Base-by-base conservation (phyloP, 2,113 vertebrate genomes). In the Atrichornis clamosus region DNA sequence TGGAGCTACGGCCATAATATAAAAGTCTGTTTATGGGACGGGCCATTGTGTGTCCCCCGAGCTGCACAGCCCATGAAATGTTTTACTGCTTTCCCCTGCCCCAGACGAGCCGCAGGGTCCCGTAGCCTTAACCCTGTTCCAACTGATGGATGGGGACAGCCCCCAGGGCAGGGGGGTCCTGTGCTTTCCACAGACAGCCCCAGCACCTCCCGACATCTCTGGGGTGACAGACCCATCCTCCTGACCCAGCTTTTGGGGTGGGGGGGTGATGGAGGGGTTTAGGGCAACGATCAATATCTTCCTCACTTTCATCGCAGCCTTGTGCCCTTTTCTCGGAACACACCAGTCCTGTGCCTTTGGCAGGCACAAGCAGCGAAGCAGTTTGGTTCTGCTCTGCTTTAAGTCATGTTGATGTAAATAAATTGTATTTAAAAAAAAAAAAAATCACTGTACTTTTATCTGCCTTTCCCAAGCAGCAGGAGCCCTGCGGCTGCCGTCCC, bases 11-110 rank as follows among this genome's bases (percentile, higher is more conserved):
- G 86, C 92, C 78, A 42, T 87, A 63, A 89, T 35, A 90, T 95
- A 96, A 96, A 91, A 79, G 87, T 93, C 69, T 74, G 89, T 97
- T 96, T 95, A 97, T 84, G 79, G 92, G 95, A 95, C 14, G 1
- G 2, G 70, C 89, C 60, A 93, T 94, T 96, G 95, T 95, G 90
- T 11, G 46, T 75, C 28, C 90, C 63, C 79, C 0, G 20, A 89
- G 87, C 87, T 92, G 93, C 79, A n/a, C 64, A 49, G 94, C 79
- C 93, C 11, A 4, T 58, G 90, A 92, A 94, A 95, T 23, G 75
- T 53, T 97, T 97, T 96, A 96, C 90, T 91, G 95, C 95, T 60
- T 21, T 89, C 88, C 81, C 76, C 18, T 41, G 65, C 35, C 33
- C 93, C 84, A 94, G 89, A 85, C 60, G 1, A 49, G 32, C 88